Conservation (phyloP, 2,888 invertebrate species). For the Agrenia bidenticulata region DNA sequence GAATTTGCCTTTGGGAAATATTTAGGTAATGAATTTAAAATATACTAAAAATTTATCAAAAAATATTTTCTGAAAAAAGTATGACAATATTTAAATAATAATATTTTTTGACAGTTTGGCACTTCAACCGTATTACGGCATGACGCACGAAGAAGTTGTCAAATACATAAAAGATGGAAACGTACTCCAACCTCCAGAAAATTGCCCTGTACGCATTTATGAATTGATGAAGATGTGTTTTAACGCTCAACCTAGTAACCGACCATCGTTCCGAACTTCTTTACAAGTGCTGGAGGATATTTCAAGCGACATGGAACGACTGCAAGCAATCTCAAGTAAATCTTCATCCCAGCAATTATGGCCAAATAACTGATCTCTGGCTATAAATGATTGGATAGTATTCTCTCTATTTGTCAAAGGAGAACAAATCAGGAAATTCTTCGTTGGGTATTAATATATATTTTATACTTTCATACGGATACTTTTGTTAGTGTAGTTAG, state of each 20-base stretch:
- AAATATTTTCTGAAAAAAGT: too few species aligned
- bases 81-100: neutral
- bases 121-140: slow-evolving; percentile 92
- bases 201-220: slow-evolving; percentile 71
- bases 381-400: too few species aligned
- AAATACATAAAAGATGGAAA: slow-evolving; percentile 91
- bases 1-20: slow-evolving; percentile 69
- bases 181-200: slow-evolving; percentile 85
- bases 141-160: slow-evolving; percentile 91
- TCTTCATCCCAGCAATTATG: slow-evolving; percentile 51
- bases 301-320: slow-evolving; percentile 56
- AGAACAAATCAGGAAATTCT: too few species aligned
- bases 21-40: slow-evolving; percentile 25
- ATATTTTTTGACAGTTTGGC: slow-evolving; percentile 65
- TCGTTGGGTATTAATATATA: too few species aligned
- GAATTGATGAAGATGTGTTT: slow-evolving; percentile 93
- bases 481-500: too few species aligned
- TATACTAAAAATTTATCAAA: neutral
- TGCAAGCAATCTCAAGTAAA: slow-evolving; percentile 49
- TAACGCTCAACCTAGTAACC: slow-evolving; percentile 79
- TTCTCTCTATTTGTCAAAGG: too few species aligned
- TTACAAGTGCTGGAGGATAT: slow-evolving; percentile 76
- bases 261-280: slow-evolving; percentile 82
- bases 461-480: too few species aligned
- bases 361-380: slow-evolving; percentile 24